Evolutionary conservation across 1,140 invertebrate species (phyloP).

Genomic region (Drosophila seguyi): DNA sequence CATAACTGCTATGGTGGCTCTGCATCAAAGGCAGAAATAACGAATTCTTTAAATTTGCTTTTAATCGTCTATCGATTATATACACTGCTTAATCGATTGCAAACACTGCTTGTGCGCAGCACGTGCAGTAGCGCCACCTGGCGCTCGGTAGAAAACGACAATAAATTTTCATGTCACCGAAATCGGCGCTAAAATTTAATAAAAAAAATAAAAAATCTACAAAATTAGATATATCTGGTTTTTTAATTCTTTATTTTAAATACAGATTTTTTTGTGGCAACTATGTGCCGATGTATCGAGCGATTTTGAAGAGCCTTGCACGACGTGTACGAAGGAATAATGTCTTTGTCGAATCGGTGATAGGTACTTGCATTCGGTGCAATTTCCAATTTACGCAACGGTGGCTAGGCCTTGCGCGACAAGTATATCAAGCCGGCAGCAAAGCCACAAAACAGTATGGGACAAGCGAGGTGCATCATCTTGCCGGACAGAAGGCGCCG

Average conservation of each 20-base stretch:
- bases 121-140: neutral
- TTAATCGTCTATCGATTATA: neutral
- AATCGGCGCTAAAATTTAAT: slow-evolving; percentile 7
- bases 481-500: slow-evolving; percentile 33
- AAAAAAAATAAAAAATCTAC: neutral
- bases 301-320: slow-evolving; percentile 41
- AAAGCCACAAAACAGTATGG: slow-evolving; percentile 60
- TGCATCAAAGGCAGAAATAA: no score
- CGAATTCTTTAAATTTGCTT: no score
- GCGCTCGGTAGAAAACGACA: neutral
- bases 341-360: slow-evolving; percentile 1
- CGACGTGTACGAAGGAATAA: neutral
- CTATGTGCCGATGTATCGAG: slow-evolving; percentile 17
- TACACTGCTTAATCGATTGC: neutral
- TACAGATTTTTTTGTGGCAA: slow-evolving; percentile 48
- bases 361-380: neutral
- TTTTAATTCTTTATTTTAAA: slow-evolving; percentile 44
- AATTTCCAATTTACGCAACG: slow-evolving; percentile 5
- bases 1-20: no score
- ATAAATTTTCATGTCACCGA: neutral
- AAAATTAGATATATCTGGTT: neutral
- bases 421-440: slow-evolving; percentile 61
- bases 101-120: neutral
- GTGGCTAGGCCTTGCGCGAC: slow-evolving; percentile 54
- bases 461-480: slow-evolving; percentile 32